These are phyloP conservation scores for Gymnobelideus leadbeateri DNA, from an alignment of 2,113 vertebrate species.

Conservation along the genomic window DNA sequence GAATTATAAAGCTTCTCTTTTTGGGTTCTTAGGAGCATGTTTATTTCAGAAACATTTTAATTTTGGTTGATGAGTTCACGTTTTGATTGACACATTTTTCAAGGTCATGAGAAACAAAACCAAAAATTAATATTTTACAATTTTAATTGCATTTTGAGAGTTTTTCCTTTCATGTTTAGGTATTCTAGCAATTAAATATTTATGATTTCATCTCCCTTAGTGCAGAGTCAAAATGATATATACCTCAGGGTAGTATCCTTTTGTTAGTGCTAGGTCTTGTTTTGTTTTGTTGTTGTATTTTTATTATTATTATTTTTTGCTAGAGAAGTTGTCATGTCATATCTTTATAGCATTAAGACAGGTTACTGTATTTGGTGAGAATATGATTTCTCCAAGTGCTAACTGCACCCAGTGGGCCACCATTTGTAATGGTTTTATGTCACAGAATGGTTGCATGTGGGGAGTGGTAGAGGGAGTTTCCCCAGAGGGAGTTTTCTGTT, in stretches of 20 bases:
- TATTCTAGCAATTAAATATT: slow-evolving; percentile 80
- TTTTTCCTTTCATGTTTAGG: slow-evolving; percentile 45
- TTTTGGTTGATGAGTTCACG: slow-evolving; percentile 49
- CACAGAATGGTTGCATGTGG: background rate
- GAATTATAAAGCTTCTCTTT: slow-evolving; percentile 1
- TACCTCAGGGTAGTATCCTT: slow-evolving; percentile 42
- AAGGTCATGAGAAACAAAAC: slow-evolving; percentile 69
- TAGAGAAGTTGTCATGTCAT: slow-evolving; percentile 29
- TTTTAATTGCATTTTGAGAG: slow-evolving; percentile 79
- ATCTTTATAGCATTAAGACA: slow-evolving; percentile 66
- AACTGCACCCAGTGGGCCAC: slow-evolving; percentile 45
- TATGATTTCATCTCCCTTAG: slow-evolving; percentile 74
- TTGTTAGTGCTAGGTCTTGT: slow-evolving; percentile 30
- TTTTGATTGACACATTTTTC: slow-evolving; percentile 72
- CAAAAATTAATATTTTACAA: slow-evolving; percentile 79
- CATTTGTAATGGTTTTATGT: background rate
- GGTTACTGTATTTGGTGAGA: slow-evolving; percentile 65
- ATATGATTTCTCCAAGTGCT: slow-evolving; percentile 54
- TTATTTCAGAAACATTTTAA: slow-evolving; percentile 43
- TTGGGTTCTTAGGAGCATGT: background rate
- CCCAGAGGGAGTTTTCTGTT: background rate
- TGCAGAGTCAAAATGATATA: slow-evolving; percentile 64
- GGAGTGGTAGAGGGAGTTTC: background rate
- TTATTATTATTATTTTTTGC: background rate
- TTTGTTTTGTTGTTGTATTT: background rate